Conservation (phyloP, 2,888 invertebrate genomes). For the Parapristionchus giblindavisi region DNA sequence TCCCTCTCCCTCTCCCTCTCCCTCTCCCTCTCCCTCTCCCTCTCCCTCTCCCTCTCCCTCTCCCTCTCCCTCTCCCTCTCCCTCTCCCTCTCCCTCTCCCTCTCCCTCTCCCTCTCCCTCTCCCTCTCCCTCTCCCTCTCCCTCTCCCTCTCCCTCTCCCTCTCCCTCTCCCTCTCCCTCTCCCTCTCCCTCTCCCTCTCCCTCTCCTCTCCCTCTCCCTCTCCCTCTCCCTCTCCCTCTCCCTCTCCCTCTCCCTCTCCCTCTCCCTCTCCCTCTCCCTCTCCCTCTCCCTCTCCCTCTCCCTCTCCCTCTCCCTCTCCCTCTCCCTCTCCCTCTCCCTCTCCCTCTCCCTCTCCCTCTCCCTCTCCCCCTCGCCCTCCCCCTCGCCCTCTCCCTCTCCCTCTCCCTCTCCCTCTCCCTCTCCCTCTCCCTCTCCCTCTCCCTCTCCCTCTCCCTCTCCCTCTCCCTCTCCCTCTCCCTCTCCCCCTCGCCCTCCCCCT, state of each 20-base stretch:
- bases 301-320: not conserved
- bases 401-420: not conserved
- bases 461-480: not conserved
- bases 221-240: conserved; percentile 1
- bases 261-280: conserved; percentile 11
- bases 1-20: not conserved
- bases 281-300: not conserved
- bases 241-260: conserved; percentile 1
- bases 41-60: not conserved
- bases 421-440: not conserved
- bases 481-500: not conserved
- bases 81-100: too few species aligned
- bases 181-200: conserved; percentile 7
- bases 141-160: conserved; percentile 11
- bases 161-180: conserved; percentile 11
- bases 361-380: not conserved
- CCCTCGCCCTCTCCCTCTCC: not conserved
- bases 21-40: not conserved
- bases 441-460: not conserved
- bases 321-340: too few species aligned
- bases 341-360: not conserved
- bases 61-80: not conserved
- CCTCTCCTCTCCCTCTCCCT: not conserved
- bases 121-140: conserved; percentile 7
- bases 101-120: not conserved